A percentile compares a stretch with the other conserved stretches of the same genome.
Conservation (phyloP, 2,888 invertebrate species). For the Frankliniella fusca region DNA sequence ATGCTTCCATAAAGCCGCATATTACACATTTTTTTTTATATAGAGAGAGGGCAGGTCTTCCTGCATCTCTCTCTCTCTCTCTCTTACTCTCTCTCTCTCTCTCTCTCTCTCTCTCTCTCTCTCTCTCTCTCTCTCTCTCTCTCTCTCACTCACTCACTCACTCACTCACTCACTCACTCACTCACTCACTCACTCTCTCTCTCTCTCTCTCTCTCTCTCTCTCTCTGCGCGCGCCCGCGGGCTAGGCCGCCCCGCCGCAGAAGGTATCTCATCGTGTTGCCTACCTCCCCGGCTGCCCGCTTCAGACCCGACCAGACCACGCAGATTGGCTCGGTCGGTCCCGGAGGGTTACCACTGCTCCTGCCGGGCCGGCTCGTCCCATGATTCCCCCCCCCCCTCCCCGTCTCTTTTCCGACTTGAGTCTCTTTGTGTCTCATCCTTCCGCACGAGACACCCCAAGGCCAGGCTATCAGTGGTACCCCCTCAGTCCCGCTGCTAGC, state of each 20-base stretch:
- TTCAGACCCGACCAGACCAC: too few relatives aligned
- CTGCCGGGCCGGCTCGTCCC: too few relatives aligned
- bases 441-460: too few relatives aligned
- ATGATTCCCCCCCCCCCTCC: too few relatives aligned
- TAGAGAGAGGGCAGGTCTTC: not conserved
- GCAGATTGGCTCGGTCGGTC: too few relatives aligned
- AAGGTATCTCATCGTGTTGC: not conserved
- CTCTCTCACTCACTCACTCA: not conserved
- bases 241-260: not conserved
- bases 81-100: not conserved
- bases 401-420: too few relatives aligned
- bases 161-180: too few relatives aligned
- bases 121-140: not conserved
- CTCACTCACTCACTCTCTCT: not conserved
- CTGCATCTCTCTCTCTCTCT: not conserved
- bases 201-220: not conserved
- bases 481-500: not conserved
- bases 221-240: not conserved
- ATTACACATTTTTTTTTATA: too few relatives aligned
- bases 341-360: too few relatives aligned
- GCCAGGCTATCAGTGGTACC: slow-evolving; percentile 9
- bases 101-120: not conserved
- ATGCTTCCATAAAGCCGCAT: too few relatives aligned
- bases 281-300: too few relatives aligned
- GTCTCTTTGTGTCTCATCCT: too few relatives aligned